A percentile compares a stretch with the other conserved stretches of the same genome.
Evolutionary conservation across 2,797 vertebrate genomes (phyloP).

Genomic region (Gymnodraco acuticeps): DNA sequence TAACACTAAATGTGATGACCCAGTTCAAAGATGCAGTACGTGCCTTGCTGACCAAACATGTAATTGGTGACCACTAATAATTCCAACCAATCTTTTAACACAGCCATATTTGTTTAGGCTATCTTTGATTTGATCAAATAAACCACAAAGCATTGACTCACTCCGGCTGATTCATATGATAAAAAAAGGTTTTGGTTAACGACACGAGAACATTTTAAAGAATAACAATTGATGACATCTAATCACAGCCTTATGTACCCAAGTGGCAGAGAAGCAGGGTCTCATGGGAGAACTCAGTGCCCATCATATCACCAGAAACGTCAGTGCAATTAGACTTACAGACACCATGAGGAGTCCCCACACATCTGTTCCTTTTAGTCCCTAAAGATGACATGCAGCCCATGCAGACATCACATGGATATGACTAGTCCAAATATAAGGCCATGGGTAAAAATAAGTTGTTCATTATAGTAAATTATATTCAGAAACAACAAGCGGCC

Average conservation of each 20-base stretch:
- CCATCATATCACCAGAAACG: conserved; percentile 58
- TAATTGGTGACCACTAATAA: background rate
- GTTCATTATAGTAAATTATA: conserved; percentile 8
- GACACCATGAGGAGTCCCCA: conserved; percentile 55
- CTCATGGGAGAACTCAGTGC: conserved; percentile 43
- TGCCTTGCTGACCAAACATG: background rate
- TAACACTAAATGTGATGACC: background rate
- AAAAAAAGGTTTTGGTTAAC: background rate
- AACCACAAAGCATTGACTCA: background rate
- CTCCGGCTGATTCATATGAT: background rate
- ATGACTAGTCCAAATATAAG: conserved; percentile 11
- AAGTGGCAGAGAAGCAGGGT: conserved; percentile 29
- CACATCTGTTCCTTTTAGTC: conserved; percentile 69
- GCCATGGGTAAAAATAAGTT: background rate
- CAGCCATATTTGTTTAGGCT: background rate
- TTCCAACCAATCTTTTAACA: background rate
- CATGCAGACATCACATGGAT: conserved; percentile 35
- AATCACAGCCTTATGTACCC: conserved; percentile 29
- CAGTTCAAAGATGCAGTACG: background rate
- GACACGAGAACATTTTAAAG: conserved; percentile 12
- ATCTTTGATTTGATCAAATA: background rate
- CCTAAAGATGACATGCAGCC: conserved; percentile 53
- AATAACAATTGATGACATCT: conserved; percentile 17
- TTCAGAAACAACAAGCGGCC: background rate
- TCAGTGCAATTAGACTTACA: conserved; percentile 66